These are phyloP conservation scores for Grammomys dolichurus DNA, from an alignment of 2,113 vertebrate genomes.

Conservation along the genomic window DNA sequence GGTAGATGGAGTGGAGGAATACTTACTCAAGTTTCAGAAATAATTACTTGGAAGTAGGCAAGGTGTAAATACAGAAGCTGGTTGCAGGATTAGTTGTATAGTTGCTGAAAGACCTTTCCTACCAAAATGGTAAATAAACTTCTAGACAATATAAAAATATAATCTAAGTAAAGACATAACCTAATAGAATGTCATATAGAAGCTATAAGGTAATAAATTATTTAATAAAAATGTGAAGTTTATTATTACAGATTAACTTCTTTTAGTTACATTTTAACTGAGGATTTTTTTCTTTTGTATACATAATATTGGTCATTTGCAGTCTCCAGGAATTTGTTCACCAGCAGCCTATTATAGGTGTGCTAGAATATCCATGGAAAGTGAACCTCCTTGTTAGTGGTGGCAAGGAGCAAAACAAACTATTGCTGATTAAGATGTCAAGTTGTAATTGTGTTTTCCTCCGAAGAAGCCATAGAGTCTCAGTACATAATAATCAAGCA, in stretches of 20 bases:
- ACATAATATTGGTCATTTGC: conserved; percentile 71
- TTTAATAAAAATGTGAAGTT: conserved; percentile 41
- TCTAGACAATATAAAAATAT: background rate
- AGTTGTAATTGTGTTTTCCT: conserved; percentile 84
- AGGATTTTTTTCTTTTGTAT: conserved; percentile 64
- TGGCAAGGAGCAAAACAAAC: conserved; percentile 81
- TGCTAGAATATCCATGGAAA: conserved; percentile 81
- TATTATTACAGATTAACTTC: conserved; percentile 63
- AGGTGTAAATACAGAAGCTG: background rate
- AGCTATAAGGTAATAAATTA: conserved; percentile 53
- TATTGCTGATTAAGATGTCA: conserved; percentile 84
- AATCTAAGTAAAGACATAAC: background rate
- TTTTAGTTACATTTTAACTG: conserved; percentile 77
- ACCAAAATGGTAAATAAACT: background rate
- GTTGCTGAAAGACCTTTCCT: background rate
- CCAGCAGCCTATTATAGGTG: conserved; percentile 80
- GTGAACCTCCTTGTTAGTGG: conserved; percentile 80
- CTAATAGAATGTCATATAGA: background rate
- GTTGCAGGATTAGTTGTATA: background rate
- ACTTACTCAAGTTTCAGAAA: background rate
- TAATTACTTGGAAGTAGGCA: background rate
- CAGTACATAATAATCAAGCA: conserved; percentile 85
- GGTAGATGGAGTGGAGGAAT: background rate
- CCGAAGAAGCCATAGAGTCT: conserved; percentile 82
- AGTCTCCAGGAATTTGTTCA: conserved; percentile 68